Evolutionary conservation across 1,140 invertebrate genomes (phyloP).

Genomic region (Zaprionus ornatus): DNA sequence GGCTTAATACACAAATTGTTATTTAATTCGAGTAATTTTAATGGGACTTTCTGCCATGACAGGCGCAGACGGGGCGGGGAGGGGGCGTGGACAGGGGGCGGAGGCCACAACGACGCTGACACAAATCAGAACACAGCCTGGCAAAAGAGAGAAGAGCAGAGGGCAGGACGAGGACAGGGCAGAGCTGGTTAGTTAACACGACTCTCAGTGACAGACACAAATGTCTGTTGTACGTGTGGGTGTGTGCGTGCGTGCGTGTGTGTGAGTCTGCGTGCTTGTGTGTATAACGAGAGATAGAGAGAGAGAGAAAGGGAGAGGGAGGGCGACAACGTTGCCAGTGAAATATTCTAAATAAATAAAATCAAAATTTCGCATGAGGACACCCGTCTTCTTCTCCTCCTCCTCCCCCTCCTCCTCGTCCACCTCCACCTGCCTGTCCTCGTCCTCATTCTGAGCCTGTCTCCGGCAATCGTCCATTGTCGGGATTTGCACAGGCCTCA

Average conservation of each 20-base stretch:
- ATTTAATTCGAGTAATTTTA: constrained; percentile 43
- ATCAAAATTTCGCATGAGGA: constrained; percentile 12
- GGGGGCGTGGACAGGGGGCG: background rate
- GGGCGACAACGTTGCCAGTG: background rate
- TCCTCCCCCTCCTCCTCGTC: background rate
- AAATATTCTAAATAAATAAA: constrained; percentile 19
- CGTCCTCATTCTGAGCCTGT: background rate
- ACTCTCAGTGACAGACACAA: constrained; percentile 4
- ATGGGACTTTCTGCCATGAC: constrained; percentile 17
- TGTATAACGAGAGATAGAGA: background rate
- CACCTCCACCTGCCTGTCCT: background rate
- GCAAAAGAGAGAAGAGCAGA: background rate
- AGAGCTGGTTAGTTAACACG: constrained; percentile 9
- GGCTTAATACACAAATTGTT: constrained; percentile 35
- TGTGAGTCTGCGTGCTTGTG: background rate
- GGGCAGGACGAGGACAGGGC: background rate
- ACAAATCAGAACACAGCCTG: background rate
- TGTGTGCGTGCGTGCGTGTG: background rate
- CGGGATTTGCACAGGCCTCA: no score
- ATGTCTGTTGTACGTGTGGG: background rate
- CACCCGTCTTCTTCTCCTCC: background rate
- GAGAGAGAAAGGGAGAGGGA: background rate
- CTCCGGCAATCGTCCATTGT: no score
- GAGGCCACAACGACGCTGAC: background rate
- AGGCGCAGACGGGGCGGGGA: constrained; percentile 9